phyloP scores from a whole-genome alignment of 2,888 invertebrate genomes.

The Volucella bombylans region DNA sequence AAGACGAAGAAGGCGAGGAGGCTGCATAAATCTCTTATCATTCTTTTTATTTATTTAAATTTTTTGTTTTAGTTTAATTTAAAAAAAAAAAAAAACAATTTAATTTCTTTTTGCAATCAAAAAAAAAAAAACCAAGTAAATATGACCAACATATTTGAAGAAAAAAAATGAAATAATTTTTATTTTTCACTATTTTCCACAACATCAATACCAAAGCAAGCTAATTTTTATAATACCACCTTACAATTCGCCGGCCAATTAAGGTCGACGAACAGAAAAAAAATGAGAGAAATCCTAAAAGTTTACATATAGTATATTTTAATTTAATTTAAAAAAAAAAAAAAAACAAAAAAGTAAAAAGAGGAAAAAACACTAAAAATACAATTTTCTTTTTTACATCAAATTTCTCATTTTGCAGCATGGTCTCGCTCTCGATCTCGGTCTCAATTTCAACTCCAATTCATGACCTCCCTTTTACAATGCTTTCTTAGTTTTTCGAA shows the following conservation, averaged over 20 bases:
- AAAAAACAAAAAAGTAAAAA: slow-evolving; percentile 36
- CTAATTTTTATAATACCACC: slow-evolving; percentile 63
- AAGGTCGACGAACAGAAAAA: slow-evolving; percentile 47
- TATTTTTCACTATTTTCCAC: slow-evolving; percentile 63
- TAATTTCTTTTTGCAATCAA: slow-evolving; percentile 70
- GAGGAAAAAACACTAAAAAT: slow-evolving; percentile 28
- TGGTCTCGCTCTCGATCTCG: background rate
- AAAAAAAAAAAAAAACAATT: slow-evolving; percentile 73
- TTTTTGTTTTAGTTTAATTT: slow-evolving; percentile 73
- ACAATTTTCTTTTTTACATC: slow-evolving; percentile 51
- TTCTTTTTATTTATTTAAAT: slow-evolving; percentile 63
- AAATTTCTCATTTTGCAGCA: slow-evolving; percentile 32
- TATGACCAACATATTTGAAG: slow-evolving; percentile 62
- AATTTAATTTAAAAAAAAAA: slow-evolving; percentile 55
- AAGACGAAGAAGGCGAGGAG: slow-evolving; percentile 91
- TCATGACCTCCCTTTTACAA: background rate
- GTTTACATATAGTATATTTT: slow-evolving; percentile 71
- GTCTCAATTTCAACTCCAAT: slow-evolving; percentile 1
- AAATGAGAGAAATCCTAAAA: slow-evolving; percentile 36
- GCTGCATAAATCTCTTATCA: slow-evolving; percentile 79
- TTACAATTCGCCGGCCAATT: slow-evolving; percentile 27
- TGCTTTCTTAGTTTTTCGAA: background rate
- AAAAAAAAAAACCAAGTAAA: slow-evolving; percentile 66
- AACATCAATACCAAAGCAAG: slow-evolving; percentile 50
- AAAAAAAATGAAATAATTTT: slow-evolving; percentile 67